Conservation (phyloP, 2,888 invertebrate species). For the Artemia sinica region DNA sequence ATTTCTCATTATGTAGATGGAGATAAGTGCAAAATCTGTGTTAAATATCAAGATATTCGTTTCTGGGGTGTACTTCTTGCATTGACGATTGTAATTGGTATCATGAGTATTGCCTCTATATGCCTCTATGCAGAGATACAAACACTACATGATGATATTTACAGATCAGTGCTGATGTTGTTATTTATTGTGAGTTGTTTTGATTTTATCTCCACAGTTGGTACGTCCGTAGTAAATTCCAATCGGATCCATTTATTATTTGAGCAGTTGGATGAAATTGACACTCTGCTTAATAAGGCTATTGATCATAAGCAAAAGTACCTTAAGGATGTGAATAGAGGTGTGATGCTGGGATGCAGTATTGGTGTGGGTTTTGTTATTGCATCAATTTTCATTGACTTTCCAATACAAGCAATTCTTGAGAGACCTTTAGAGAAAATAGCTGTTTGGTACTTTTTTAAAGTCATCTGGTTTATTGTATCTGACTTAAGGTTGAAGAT, state of each 20-base stretch:
- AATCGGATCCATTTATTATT: background rate
- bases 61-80: background rate
- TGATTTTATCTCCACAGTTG: background rate
- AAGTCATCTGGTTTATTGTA: conserved; percentile 2
- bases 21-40: background rate
- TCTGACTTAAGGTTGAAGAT: background rate
- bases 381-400: background rate
- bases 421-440: background rate
- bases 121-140: background rate
- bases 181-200: background rate
- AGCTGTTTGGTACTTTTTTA: background rate
- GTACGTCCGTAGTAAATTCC: background rate
- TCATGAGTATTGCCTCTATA: background rate
- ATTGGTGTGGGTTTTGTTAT: background rate
- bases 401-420: background rate
- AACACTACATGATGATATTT: background rate
- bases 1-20: background rate
- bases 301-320: background rate
- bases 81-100: background rate
- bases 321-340: background rate
- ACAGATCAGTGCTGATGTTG: background rate
- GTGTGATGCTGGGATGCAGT: background rate
- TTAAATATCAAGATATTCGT: background rate
- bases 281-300: background rate
- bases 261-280: conserved; percentile 2